Evolutionary conservation across 2,888 invertebrate species (phyloP), one percentile per base, ranked within the genome.

Genomic region (Hyles lineata): DNA sequence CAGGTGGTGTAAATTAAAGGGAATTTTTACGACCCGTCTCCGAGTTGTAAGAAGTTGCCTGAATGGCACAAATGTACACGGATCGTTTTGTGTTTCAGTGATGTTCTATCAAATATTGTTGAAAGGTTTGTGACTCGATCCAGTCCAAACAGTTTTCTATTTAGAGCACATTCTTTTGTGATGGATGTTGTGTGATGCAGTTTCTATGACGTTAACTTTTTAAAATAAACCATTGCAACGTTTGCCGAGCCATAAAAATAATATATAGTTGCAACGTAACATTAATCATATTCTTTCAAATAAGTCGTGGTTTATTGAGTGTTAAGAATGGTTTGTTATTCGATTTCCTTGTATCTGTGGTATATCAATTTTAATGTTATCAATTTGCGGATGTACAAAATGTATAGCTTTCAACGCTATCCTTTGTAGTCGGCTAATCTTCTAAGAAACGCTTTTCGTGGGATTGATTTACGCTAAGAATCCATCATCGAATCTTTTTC

Each of bases 1-100:
- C 82, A 84, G 82, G 84, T 73, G 70, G 29, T 55, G 81, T 85
- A 55, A 50, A 35, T 70, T 67, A 67, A 70, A 74, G n/a, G 35
- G 59, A 32, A 7, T 73, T 62, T 73, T 70, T 55, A 55, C 60
- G 32, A 43, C 25, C 58, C 67, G 11, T 71, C 55, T 55, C 17
- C 25, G 62, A 70, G 62, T 23, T 67, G 6, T 23, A 50, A 17
- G 7, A 50, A 23, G 25, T 19, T 32, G 7, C 17, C 17, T 62
- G 32, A 29, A 67, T 67, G 43, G 21, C 21, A 43, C 43, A 35
- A 19, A 6, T 11, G 21, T 43, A n/a, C 43, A 62, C 15, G 43
- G 21, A 15, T 43, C 5, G 35, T 43, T 43, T 43, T 67, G 43
- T 43, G 21, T 67, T 67, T 67, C 43, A 21, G 63, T 63, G 35